Evolutionary conservation across 2,888 invertebrate genomes (phyloP).

Genomic region (Busseola fusca): DNA sequence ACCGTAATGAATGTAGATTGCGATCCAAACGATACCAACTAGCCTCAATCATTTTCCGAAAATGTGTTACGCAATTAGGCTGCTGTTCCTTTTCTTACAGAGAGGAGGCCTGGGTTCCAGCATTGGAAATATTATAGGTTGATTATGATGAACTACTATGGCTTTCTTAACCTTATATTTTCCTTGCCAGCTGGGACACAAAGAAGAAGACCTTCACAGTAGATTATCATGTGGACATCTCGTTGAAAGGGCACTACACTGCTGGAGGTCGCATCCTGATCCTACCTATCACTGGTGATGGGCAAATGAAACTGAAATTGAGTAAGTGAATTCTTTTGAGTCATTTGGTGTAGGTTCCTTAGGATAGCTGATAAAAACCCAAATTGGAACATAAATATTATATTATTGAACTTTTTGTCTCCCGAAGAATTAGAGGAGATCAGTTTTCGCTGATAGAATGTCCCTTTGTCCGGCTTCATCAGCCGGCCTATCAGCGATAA

Average conservation of each 20-base stretch:
- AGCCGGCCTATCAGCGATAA: too few relatives aligned
- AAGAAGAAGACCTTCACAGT: slow-evolving; percentile 46
- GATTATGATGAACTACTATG: background rate
- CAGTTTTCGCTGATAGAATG: too few relatives aligned
- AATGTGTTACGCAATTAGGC: too few relatives aligned
- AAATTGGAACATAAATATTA: too few relatives aligned
- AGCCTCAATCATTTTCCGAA: too few relatives aligned
- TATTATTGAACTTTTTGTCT: too few relatives aligned
- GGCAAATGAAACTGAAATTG: slow-evolving; percentile 65
- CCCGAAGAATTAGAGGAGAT: too few relatives aligned
- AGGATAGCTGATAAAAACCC: background rate
- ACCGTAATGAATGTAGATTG: too few relatives aligned
- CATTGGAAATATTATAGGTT: background rate
- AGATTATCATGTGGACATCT: slow-evolving; percentile 42
- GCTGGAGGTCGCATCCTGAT: slow-evolving; percentile 67
- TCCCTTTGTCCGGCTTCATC: too few relatives aligned
- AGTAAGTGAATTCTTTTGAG: slow-evolving; percentile 43
- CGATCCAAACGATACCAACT: too few relatives aligned
- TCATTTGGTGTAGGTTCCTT: background rate
- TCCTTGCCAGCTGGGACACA: slow-evolving; percentile 45
- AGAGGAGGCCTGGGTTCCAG: background rate
- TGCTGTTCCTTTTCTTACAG: too few relatives aligned
- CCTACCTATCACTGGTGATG: slow-evolving; percentile 69
- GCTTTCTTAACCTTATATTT: background rate
- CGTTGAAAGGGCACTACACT: slow-evolving; percentile 64